Evolutionary conservation across 2,113 vertebrate genomes (phyloP).

Genomic region (Dicrurus megarhynchus): DNA sequence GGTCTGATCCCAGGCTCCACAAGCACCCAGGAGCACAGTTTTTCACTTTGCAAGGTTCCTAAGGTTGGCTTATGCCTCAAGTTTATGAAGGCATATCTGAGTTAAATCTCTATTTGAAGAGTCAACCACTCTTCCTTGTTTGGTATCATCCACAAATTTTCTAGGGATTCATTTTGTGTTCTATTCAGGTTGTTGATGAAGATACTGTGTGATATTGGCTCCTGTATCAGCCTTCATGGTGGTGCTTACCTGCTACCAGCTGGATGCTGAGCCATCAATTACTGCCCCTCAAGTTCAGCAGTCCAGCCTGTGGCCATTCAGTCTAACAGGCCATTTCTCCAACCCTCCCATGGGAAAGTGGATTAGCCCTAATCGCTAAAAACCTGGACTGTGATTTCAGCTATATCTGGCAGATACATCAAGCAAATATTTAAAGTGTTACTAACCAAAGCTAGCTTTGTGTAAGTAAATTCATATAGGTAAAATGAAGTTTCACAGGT

Average conservation of each 20-base stretch:
- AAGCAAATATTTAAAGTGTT: background rate
- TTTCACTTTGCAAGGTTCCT: background rate
- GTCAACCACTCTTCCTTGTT: background rate
- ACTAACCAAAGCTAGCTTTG: background rate
- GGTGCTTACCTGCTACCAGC: background rate
- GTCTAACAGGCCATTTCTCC: background rate
- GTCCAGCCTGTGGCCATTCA: background rate
- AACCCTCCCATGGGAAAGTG: background rate
- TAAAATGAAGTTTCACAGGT: background rate
- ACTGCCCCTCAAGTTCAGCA: background rate
- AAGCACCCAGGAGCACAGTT: background rate
- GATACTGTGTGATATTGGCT: background rate
- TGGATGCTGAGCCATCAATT: background rate
- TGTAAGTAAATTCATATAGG: background rate
- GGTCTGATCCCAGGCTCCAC: background rate
- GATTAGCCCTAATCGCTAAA: background rate
- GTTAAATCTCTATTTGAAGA: background rate
- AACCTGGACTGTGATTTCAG: background rate
- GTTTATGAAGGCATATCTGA: background rate
- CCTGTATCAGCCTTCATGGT: background rate
- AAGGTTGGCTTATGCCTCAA: background rate
- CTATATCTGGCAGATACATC: background rate
- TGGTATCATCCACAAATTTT: background rate
- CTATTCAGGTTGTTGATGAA: background rate
- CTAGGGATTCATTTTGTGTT: background rate